Conservation (phyloP, 2,888 invertebrate genomes). For the Cantharis flavilabris region DNA sequence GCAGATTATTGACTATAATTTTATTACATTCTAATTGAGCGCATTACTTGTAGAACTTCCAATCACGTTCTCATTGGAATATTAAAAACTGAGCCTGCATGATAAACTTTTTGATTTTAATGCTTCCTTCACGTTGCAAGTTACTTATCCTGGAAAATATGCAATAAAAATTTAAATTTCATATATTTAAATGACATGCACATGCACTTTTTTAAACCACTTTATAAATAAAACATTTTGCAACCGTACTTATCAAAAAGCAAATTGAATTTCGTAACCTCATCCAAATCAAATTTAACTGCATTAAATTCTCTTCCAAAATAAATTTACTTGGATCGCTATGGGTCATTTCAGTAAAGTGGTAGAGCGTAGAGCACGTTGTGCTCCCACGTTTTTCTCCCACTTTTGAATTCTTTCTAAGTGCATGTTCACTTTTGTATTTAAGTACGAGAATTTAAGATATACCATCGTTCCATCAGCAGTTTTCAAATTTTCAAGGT, state of each 20-base stretch:
- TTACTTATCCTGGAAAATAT: background rate
- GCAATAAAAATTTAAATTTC: background rate
- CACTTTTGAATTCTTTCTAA: background rate
- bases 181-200: background rate
- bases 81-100: background rate
- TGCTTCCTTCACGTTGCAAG: background rate
- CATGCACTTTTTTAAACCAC: background rate
- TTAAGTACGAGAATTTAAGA: slow-evolving; percentile 2
- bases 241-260: background rate
- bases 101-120: background rate
- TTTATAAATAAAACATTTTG: background rate
- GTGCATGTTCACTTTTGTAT: slow-evolving; percentile 1
- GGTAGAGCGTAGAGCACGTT: slow-evolving; percentile 4
- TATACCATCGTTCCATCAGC: background rate
- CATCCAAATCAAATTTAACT: background rate
- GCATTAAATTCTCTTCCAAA: background rate
- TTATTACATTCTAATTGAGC: background rate
- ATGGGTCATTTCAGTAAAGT: slow-evolving; percentile 1
- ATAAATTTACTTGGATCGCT: background rate
- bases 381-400: background rate
- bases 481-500: slow-evolving; percentile 2
- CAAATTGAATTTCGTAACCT: background rate
- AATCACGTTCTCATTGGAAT: background rate
- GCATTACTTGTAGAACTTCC: background rate
- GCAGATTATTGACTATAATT: background rate